Base-by-base conservation (phyloP, 2,113 vertebrate species). In the Lepus americanus region DNA sequence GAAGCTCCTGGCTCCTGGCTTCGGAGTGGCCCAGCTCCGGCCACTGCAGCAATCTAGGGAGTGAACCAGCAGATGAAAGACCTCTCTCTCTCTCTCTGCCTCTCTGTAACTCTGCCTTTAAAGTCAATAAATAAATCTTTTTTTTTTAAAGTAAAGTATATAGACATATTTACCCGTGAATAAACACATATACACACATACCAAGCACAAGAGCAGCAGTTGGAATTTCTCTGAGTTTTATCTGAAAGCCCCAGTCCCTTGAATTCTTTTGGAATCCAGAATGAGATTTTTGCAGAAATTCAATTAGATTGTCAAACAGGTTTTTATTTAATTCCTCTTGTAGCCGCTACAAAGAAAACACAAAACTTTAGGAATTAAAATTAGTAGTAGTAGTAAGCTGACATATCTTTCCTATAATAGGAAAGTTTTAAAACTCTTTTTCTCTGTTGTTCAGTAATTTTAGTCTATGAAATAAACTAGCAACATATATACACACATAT, bases 271-370 rank as follows among this genome's bases (percentile, higher is more conserved):
- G 98, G 93, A 98, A 98, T 5, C 96, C 97, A 69, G 97, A 98
- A 36, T 98, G 98, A 80, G 98, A 99, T 59, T 97, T 99, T 83
- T 97, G 99, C 74, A 99, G 98, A 98, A 99, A 99, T 95, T 97
- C 97, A 92, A 99, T 89, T 84, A 99, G 97, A 73, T 96, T 99
- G 96, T 99, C 99, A 98, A 99, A 98, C 9, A 99, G 97, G 39
- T 99, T 99, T 97, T 98, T 99, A 98, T 99, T 99, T 96, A 99
- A 98, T 73, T 99, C 98, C 55, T 99, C 99, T 97, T 99, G 99
- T 90, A 99, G 97, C 97, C 89, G 82, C 99, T 99, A 96, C 36
- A 92, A 94, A 90, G 88, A 69, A 86, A 74, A 74, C n/a, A 97
- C 87, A 96, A 93, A 97, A 36, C 63, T 36, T 95, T 9, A 96